These are phyloP conservation scores for Pionites leucogaster DNA, from an alignment of 2,113 vertebrate genomes.

Conservation along the genomic window DNA sequence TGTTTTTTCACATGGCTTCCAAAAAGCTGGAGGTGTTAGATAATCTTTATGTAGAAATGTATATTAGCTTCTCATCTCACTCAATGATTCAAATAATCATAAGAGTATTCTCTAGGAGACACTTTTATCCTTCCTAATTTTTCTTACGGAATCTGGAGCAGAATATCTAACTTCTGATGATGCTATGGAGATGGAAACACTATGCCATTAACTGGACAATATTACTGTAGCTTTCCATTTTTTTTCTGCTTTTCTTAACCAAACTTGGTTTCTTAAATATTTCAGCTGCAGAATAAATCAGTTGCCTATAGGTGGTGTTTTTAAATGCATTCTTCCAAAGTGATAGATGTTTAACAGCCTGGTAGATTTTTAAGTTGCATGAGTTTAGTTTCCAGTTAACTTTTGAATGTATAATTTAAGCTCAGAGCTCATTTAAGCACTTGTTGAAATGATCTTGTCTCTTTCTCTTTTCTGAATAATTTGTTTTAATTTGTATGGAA, in stretches of 20 bases:
- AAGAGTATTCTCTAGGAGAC: not conserved
- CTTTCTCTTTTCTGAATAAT: not conserved
- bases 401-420: not conserved
- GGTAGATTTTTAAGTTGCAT: not conserved
- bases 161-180: not conserved
- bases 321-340: not conserved
- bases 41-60: not conserved
- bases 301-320: not conserved
- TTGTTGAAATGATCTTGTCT: not conserved
- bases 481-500: not conserved
- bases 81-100: not conserved
- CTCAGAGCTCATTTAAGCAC: not conserved
- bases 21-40: not conserved
- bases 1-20: not conserved
- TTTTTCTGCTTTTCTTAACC: not conserved
- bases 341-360: not conserved
- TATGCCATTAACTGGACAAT: not conserved
- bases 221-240: not conserved
- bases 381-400: not conserved
- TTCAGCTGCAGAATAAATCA: not conserved
- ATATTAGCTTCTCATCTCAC: not conserved
- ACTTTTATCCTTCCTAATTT: not conserved
- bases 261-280: not conserved
- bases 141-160: not conserved
- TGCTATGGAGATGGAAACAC: not conserved